Base-by-base conservation (phyloP, 2,113 vertebrate species). In the Micromys minutus region DNA sequence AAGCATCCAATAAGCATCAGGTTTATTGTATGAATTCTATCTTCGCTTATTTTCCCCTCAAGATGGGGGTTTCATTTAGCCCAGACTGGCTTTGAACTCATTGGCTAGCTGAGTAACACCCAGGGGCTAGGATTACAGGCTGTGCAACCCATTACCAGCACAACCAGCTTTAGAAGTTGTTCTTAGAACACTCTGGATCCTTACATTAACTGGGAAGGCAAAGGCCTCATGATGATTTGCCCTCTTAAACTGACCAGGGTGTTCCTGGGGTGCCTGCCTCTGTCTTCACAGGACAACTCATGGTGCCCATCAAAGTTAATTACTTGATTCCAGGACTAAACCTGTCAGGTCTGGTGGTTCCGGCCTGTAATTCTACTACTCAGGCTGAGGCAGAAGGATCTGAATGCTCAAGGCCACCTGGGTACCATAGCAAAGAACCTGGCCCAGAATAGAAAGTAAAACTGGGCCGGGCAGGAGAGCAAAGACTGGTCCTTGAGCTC, bases 321-420 rank as follows among this genome's bases (percentile, higher is more conserved):
- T 61, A 88, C 47, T 90, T 65, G n/a, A 87, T 85, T 75, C 80
- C 61, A 96, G 16, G 89, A 84, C 36, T 26, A 55, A 92, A 63
- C 19, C 57, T 26, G 17, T 72, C 47, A 36, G 34, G 45, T 69
- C 47, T 71, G 65, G 36, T 71, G 22, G 36, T 87, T 57, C 24
- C 2, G 52, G 50, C 15, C 36, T 59, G 36, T 31, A 57, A 57
- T 74, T 36, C 22, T 50, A 52, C 45, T 50, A 69, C 34, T 69
- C 47, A 55, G 45, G 12, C 65, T 55, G 65, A 57, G n/a, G n/a
- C 69, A 74, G 50, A 65, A 52, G 36, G 47, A 39, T 39, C 39
- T 72, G 8, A 57, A 57, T 16, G 16, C 42, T 88, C 67, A 88
- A 88, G n/a, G 50, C 67, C 50, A 72, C 47, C 86, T 87, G 85